Percentiles rank a stretch among this genome's conserved stretches.
Conservation (phyloP, 1,140 invertebrate genomes). For the Ladona fulva region DNA sequence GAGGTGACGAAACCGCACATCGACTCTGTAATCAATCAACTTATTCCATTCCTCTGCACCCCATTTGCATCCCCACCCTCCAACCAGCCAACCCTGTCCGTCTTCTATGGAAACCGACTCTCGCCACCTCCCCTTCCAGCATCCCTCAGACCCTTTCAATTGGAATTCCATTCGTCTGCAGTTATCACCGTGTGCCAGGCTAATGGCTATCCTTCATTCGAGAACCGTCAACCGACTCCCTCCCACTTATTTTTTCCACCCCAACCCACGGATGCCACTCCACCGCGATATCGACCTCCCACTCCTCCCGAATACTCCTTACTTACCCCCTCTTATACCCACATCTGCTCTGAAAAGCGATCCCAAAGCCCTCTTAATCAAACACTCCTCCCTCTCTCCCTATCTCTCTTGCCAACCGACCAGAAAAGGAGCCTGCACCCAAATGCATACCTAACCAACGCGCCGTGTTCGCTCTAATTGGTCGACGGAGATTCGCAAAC, state of each 20-base stretch:
- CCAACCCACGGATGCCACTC: background rate
- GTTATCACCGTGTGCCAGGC: conserved; percentile 1
- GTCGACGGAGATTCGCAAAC: too few relatives aligned
- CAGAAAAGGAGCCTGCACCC: too few relatives aligned
- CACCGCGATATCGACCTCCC: background rate
- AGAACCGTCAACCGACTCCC: background rate
- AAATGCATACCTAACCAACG: too few relatives aligned
- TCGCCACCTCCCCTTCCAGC: too few relatives aligned
- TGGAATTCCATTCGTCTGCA: conserved; percentile 8
- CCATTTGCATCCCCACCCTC: background rate
- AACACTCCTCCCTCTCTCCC: background rate
- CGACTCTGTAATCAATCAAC: background rate
- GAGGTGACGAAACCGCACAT: too few relatives aligned
- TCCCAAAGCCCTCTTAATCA: conserved; percentile 4
- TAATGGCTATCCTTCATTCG: conserved; percentile 9
- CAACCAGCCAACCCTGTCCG: too few relatives aligned
- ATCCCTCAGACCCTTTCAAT: background rate
- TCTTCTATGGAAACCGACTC: too few relatives aligned
- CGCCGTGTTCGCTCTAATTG: too few relatives aligned
- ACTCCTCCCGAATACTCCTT: background rate
- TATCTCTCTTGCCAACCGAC: background rate
- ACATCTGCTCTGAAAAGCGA: background rate
- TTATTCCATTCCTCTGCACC: background rate
- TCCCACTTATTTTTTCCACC: background rate
- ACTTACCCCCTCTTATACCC: background rate